Base-by-base conservation (phyloP, 92 coral and sea anemone genomes). In the Blastomussa wellsi region DNA sequence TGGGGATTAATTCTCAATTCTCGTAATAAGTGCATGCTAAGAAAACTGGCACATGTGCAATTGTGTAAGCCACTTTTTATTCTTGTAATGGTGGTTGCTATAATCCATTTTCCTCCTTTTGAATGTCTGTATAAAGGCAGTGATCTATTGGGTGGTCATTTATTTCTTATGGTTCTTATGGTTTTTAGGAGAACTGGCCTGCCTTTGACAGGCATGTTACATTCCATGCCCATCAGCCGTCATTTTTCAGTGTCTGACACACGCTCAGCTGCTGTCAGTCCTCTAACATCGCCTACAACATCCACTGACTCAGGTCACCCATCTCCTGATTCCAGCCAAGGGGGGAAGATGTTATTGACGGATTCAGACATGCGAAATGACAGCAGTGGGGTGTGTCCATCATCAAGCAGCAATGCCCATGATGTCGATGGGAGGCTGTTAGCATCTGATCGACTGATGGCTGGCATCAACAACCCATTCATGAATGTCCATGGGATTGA, bases 271-370 rank as follows among this genome's bases (percentile, higher is more conserved):
- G 91, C 91, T 20, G 90, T 91, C 84, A 94, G 98, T 82, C 98
- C 98, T 5, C 84, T 94, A 51, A 93, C 90, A 33, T 94, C 98
- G 28, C 98, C 98, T 38, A 90, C 98, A 29, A 90, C 95, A 0
- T 94, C 98, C 1, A 59, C 95, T 33, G 98, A 94, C 85, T 94
- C 98, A 0, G 98, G 95, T 33, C 98, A 94, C 88, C 98, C 98
- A 20, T 92, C 98, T 11, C 98, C 98, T 12, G 92, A 87, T 72
- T 94, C 98, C 68, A 92, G 89, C 74, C 94, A 92, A 82, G 88
- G 92, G 79, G 86, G 93, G 37, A 93, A 91, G 82, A 80, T 91
- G n/a, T 84, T 84, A 80, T 41, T 83, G 38, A 84, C 92, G 26
- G 98, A 94, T 39, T 89, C 89, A 11, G 98, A 94, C 49, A 88